A percentile compares a stretch with the other conserved stretches of the same genome.
Evolutionary conservation across 2,113 vertebrate species (phyloP).

Genomic region (Toxostoma redivivum): DNA sequence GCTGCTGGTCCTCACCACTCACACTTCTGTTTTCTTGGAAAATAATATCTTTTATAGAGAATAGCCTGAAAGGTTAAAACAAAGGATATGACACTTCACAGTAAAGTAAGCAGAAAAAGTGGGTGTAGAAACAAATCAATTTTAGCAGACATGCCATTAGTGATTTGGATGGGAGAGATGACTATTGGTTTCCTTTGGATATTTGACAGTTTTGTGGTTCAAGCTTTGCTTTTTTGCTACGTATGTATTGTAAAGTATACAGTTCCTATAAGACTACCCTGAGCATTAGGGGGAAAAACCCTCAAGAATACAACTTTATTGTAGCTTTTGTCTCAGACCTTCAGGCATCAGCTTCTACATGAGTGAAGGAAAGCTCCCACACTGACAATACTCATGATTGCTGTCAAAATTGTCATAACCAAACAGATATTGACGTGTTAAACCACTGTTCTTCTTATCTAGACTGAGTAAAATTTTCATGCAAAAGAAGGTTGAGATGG

Average conservation of each 20-base stretch:
- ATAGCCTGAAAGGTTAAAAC: not conserved
- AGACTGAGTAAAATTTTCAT: not conserved
- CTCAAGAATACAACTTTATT: not conserved
- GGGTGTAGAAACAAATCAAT: not conserved
- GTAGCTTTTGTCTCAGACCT: not conserved
- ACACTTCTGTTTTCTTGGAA: not conserved
- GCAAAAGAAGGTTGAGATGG: not conserved
- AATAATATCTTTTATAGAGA: not conserved
- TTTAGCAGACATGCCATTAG: not conserved
- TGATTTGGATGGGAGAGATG: not conserved
- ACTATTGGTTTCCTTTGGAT: not conserved
- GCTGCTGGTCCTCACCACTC: not conserved
- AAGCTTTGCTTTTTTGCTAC: not conserved
- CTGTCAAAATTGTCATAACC: not conserved
- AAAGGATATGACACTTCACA: not conserved
- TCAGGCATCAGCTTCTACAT: not conserved
- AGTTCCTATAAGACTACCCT: not conserved
- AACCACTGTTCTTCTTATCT: not conserved
- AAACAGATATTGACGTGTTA: not conserved
- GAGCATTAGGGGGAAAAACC: rapidly evolving
- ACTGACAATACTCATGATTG: not conserved
- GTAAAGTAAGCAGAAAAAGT: not conserved
- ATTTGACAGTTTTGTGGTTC: not conserved
- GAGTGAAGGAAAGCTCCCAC: not conserved
- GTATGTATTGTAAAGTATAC: not conserved